Conservation (phyloP, 2,888 invertebrate species). For the Netelia melanura region DNA sequence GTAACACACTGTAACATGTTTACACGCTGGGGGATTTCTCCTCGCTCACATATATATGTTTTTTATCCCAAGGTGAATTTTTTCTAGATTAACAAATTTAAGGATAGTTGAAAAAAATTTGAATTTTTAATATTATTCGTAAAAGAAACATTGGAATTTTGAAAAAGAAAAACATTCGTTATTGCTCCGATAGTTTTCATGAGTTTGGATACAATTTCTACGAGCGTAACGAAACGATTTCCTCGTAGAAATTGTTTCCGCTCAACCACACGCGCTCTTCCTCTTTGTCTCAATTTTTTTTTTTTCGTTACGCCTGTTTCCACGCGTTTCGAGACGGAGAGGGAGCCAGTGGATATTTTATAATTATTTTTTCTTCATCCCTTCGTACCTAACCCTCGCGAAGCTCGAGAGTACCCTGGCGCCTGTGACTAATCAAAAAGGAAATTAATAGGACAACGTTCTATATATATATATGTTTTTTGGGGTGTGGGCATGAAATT, state of each 20-base stretch:
- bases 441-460: constrained; percentile 77
- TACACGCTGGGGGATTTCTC: background rate
- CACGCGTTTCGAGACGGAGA: constrained; percentile 67
- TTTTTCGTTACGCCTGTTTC: constrained; percentile 74
- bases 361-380: constrained; percentile 72
- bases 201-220: background rate
- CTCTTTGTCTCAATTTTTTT: background rate
- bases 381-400: constrained; percentile 52
- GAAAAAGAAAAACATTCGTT: too few species aligned
- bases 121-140: too few species aligned
- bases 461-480: background rate
- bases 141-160: too few species aligned
- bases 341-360: constrained; percentile 71
- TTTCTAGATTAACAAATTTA: too few species aligned
- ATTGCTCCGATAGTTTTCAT: too few species aligned
- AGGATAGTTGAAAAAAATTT: too few species aligned
- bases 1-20: constrained; percentile 12
- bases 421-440: constrained; percentile 79
- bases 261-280: background rate
- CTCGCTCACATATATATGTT: too few species aligned
- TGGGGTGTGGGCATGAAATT: constrained; percentile 12
- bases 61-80: background rate
- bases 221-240: background rate
- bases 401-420: constrained; percentile 58
- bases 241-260: background rate